Conservation (phyloP, 2,888 invertebrate genomes). For the Caenorhabditis wallacei region DNA sequence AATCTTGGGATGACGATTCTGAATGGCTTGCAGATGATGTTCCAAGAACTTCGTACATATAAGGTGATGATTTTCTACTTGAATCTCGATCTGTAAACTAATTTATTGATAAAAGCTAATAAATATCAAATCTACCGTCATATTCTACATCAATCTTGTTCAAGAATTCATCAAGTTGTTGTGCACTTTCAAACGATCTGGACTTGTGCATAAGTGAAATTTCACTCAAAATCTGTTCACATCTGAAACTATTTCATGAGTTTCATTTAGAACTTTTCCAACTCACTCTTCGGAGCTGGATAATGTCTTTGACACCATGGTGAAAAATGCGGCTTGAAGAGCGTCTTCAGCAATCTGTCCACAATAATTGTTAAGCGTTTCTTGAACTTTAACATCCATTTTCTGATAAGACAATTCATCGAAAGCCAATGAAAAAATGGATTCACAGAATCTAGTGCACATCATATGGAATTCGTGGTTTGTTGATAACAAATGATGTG, state of each 20-base stretch:
- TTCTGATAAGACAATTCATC: conserved; percentile 37
- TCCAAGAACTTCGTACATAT: conserved; percentile 59
- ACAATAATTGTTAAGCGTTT: conserved; percentile 50
- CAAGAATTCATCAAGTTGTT: conserved; percentile 55
- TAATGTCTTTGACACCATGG: conserved; percentile 52
- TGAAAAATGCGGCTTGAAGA: conserved; percentile 54
- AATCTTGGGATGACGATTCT: conserved; percentile 20
- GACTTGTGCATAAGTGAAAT: conserved; percentile 59
- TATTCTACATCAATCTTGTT: conserved; percentile 31
- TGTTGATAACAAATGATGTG: conserved; percentile 59
- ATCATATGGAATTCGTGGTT: conserved; percentile 56
- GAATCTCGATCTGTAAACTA: conserved; percentile 51
- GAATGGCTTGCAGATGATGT: conserved; percentile 26
- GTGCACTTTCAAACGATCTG: conserved; percentile 66
- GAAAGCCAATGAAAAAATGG: conserved; percentile 63
- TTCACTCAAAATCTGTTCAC: conserved; percentile 22
- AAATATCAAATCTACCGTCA: not conserved
- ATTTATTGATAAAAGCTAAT: not conserved
- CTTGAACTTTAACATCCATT: conserved; percentile 41
- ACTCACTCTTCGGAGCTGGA: conserved; percentile 37
- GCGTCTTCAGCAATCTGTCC: conserved; percentile 63
- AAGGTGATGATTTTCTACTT: conserved; percentile 45
- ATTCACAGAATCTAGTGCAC: conserved; percentile 67
- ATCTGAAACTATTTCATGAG: conserved; percentile 13
- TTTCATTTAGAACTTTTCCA: not conserved